phyloP scores from a whole-genome alignment of 2,113 vertebrate genomes.

The Collichthys lucidus region DNA sequence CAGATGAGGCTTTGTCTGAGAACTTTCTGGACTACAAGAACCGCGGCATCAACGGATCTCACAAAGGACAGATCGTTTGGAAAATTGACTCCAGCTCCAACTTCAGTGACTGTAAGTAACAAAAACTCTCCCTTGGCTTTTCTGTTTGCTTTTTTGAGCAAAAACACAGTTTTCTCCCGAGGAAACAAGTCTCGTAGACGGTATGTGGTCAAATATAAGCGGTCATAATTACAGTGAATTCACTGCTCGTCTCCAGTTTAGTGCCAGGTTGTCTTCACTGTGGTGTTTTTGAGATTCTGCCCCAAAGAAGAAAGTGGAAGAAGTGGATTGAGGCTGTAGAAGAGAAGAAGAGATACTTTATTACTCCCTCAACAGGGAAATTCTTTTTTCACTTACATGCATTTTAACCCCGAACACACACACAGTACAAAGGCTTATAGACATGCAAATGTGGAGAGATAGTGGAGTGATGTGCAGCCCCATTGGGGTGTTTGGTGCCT shows the following conservation, averaged over 20 bases:
- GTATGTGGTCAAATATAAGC: neutral
- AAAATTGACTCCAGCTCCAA: slow-evolving; percentile 94
- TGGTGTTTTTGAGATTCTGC: neutral
- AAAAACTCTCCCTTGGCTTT: neutral
- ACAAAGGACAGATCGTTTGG: slow-evolving; percentile 96
- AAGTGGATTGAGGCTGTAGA: neutral
- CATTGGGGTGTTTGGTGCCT: too few relatives aligned
- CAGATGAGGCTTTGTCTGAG: slow-evolving; percentile 95
- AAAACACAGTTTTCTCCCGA: neutral
- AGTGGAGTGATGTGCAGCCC: too few relatives aligned
- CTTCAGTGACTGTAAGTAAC: slow-evolving; percentile 92
- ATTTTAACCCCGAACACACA: too few relatives aligned
- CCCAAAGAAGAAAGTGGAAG: neutral
- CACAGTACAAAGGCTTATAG: too few relatives aligned
- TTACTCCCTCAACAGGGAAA: too few relatives aligned
- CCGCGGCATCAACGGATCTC: slow-evolving; percentile 95
- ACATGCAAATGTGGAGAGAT: too few relatives aligned
- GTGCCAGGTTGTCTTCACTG: neutral
- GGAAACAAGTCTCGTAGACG: neutral
- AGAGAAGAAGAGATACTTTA: too few relatives aligned
- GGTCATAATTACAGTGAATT: too few relatives aligned
- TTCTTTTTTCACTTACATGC: too few relatives aligned
- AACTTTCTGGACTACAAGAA: slow-evolving; percentile 99
- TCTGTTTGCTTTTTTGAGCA: neutral
- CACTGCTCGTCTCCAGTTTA: neutral